A percentile compares a stretch with the other conserved stretches of the same genome.
These are phyloP conservation scores for Agelastica alni DNA, from an alignment of 2,888 invertebrate genomes.

Conservation along the genomic window DNA sequence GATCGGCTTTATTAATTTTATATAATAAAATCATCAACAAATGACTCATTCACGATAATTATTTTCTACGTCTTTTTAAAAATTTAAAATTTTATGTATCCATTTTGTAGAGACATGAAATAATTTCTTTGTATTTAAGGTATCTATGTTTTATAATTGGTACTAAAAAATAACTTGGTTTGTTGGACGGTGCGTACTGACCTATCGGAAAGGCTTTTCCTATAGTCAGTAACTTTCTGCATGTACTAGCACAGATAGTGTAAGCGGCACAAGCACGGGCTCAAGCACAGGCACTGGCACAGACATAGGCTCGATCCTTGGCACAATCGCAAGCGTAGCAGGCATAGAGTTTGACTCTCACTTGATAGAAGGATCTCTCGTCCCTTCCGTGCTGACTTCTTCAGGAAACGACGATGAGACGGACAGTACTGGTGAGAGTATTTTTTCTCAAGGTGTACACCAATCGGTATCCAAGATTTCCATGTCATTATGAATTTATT, in stretches of 20 bases:
- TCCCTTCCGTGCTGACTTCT: constrained; percentile 53
- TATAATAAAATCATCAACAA: too few relatives aligned
- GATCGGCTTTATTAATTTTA: too few relatives aligned
- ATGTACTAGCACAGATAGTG: constrained; percentile 45
- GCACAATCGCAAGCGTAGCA: constrained; percentile 52
- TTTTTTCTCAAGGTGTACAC: constrained; percentile 44
- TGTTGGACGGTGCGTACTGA: constrained; percentile 3
- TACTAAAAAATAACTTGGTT: too few relatives aligned
- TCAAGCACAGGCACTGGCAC: constrained; percentile 42
- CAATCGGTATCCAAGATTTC: constrained; percentile 24
- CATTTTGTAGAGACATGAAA: too few relatives aligned
- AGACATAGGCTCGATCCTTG: constrained; percentile 46
- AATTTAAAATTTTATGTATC: too few relatives aligned
- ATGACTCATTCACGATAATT: too few relatives aligned
- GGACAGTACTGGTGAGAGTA: constrained; percentile 52
- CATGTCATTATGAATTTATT: too few relatives aligned
- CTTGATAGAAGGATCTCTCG: constrained; percentile 57
- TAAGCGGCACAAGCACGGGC: constrained; percentile 52
- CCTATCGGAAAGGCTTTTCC: constrained; percentile 14
- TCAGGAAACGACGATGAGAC: constrained; percentile 50
- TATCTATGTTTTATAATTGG: too few relatives aligned
- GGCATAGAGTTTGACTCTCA: constrained; percentile 49
- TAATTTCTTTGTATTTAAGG: too few relatives aligned
- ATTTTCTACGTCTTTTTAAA: too few relatives aligned
- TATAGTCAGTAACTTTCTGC: constrained; percentile 44